A percentile compares a stretch with the other conserved stretches of the same genome.
Evolutionary conservation across 2,888 invertebrate species (phyloP).

Genomic region (Cerastis leucographa): DNA sequence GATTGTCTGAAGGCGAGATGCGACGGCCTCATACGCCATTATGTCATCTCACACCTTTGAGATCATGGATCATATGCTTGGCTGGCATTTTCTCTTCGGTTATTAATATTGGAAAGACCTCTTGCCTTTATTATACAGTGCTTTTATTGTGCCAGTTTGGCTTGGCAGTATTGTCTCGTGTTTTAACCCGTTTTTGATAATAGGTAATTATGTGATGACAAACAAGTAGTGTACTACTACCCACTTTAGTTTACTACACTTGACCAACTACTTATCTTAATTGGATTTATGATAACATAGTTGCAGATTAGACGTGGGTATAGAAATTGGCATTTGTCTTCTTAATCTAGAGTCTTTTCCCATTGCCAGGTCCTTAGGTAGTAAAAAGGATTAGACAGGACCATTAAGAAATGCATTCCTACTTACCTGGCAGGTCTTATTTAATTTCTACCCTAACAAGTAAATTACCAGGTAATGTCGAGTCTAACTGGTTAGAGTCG

Average conservation of each 20-base stretch:
- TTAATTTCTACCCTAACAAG: constrained; percentile 38
- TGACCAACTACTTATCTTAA: not conserved
- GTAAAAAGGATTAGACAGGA: constrained; percentile 16
- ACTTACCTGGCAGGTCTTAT: constrained; percentile 31
- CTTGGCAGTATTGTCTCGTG: constrained; percentile 6
- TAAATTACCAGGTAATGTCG: constrained; percentile 48
- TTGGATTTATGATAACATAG: not conserved
- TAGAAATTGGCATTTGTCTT: not conserved
- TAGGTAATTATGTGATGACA: not conserved
- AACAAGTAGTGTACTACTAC: not conserved
- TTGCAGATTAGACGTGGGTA: not conserved
- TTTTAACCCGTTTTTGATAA: not conserved
- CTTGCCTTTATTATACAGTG: constrained; percentile 44
- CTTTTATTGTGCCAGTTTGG: constrained; percentile 38
- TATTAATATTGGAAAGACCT: constrained; percentile 65
- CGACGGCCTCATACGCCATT: constrained; percentile 69
- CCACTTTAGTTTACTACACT: too few species aligned
- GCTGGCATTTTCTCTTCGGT: constrained; percentile 59
- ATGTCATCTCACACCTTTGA: constrained; percentile 74
- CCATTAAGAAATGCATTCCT: constrained; percentile 41
- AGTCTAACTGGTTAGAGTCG: constrained; percentile 44
- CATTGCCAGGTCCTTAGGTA: constrained; percentile 2
- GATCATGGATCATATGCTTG: constrained; percentile 72
- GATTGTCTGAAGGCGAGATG: constrained; percentile 71
- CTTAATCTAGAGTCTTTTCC: not conserved